Base-by-base conservation (phyloP, 2,888 invertebrate genomes). In the Apamea sordens region DNA sequence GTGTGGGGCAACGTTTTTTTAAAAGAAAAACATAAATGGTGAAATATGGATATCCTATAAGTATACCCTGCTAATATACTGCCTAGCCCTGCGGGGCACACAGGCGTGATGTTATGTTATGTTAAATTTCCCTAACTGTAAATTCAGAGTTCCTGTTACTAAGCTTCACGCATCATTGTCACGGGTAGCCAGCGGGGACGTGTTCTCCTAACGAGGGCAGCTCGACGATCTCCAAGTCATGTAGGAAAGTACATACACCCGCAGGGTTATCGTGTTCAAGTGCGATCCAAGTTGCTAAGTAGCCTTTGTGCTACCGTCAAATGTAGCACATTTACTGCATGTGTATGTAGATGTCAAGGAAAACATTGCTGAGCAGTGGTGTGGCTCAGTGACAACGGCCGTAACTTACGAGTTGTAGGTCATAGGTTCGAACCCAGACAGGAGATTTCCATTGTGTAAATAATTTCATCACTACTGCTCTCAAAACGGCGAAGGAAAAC, bases 121-220 rank as follows among this genome's bases (percentile, higher is more conserved):
- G 28, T 59, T 59, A 32, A 24, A 10, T 41, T 41, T 41, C 15
- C 4, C 7, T 59, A 18, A 41, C 13, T 36, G 21, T 73, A 65
- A n/a, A 68, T 47, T 56, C n/a, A 47, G 50, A 10, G 15, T 15
- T 56, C 36, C 4, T 56, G 71, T 83, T 80, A 84, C 56, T 63
- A 75, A 71, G 80, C 61, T 84, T 63, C 67, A 83, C 67, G 76
- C 76, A 80, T 83, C 81, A 83, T 80, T 68, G 81, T 85, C 71
- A 53, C 32, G 67, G 24, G 21, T 61, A 68, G 85, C 85, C 50
- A 85, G 63, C 67, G 83, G 83, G 71, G 76, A 80, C 68, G 63
- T 83, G 83, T 83, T 65, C 76, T 36, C 36, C 67, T 76, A 85
- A 80, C 67, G 28, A 76, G 80, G 85, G 71, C 85, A 64, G 21